Evolutionary conservation across 2,113 vertebrate genomes (phyloP).

Genomic region (Pluvianellus socialis): DNA sequence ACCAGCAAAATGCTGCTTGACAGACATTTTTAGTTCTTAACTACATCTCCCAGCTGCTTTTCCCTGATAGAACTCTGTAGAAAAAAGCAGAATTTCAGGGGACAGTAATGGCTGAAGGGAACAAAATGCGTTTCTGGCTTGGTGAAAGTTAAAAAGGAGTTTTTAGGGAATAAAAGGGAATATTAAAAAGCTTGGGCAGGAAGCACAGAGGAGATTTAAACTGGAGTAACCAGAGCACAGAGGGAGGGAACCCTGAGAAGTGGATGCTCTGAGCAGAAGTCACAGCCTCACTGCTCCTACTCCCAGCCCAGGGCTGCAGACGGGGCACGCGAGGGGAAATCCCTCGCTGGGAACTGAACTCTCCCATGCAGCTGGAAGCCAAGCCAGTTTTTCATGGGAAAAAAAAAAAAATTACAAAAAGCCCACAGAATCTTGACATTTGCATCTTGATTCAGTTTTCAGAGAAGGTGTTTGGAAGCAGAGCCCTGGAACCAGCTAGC

Average conservation of each 20-base stretch:
- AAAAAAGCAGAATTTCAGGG: neutral
- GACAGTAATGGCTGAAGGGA: neutral
- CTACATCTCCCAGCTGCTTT: neutral
- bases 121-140: neutral
- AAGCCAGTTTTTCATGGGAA: neutral
- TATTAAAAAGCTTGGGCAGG: neutral
- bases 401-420: neutral
- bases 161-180: neutral
- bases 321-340: neutral
- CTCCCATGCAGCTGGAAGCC: neutral
- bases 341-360: neutral
- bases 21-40: neutral
- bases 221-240: neutral
- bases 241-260: neutral
- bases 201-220: neutral
- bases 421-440: neutral
- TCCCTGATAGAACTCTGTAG: neutral
- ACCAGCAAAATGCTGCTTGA: neutral
- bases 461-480: neutral
- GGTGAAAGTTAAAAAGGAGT: neutral
- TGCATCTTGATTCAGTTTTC: neutral
- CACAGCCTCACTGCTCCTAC: neutral
- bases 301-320: neutral
- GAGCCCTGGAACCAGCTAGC: accelerated
- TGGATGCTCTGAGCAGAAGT: neutral